Conservation (phyloP, 2,888 invertebrate genomes). For the Eristalis tenax region DNA sequence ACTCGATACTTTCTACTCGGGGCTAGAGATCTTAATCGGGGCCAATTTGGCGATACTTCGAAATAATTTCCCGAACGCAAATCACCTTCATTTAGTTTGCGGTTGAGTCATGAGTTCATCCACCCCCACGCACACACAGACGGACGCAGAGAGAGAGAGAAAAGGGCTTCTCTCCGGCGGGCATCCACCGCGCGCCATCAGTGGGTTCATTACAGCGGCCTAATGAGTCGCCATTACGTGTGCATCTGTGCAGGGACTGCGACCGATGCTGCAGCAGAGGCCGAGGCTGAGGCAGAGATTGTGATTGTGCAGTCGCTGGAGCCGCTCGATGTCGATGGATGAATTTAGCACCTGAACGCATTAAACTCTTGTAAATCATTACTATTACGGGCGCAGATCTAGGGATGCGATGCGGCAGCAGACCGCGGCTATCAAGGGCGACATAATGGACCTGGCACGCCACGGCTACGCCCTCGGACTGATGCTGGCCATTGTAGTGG, state of each 20-base stretch:
- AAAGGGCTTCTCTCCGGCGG: not conserved
- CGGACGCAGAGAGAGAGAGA: not conserved
- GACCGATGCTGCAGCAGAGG: not conserved
- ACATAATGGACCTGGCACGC: slow-evolving; percentile 46
- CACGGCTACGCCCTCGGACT: slow-evolving; percentile 43
- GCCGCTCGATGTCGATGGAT: slow-evolving; percentile 46
- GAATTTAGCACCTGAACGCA: slow-evolving; percentile 79
- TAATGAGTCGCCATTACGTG: not conserved
- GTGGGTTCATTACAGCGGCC: not conserved
- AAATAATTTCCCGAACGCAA: slow-evolving; percentile 37
- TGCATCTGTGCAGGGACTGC: not conserved
- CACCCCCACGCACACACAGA: not conserved
- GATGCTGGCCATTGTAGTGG: slow-evolving; percentile 40
- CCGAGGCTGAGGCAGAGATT: not conserved
- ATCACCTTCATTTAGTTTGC: slow-evolving; percentile 24
- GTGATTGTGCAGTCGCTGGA: not conserved
- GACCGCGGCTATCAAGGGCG: slow-evolving; percentile 26
- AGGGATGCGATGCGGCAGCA: slow-evolving; percentile 28
- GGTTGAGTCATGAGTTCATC: not conserved
- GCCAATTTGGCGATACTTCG: not conserved
- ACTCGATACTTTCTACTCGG: not conserved
- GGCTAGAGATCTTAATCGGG: slow-evolving; percentile 30
- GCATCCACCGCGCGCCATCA: not conserved
- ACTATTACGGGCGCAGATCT: slow-evolving; percentile 60
- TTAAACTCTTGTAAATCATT: slow-evolving; percentile 79